Percentiles rank a stretch among this genome's conserved stretches.
These are phyloP conservation scores for Sthenelais limicola DNA, from an alignment of 2,888 invertebrate species.

Conservation along the genomic window DNA sequence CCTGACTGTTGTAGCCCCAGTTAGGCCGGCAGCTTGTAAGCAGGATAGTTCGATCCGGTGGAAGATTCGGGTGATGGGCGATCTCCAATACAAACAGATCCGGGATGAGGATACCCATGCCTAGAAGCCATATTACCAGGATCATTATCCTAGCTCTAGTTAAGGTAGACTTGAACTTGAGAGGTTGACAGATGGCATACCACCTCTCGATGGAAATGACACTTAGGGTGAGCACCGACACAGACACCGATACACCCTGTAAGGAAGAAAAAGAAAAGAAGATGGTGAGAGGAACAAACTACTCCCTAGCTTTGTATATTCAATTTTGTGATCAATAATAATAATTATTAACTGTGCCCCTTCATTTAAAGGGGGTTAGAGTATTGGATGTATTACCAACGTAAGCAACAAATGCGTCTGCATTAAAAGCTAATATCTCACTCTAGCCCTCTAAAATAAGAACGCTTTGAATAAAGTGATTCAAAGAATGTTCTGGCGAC, in stretches of 20 bases:
- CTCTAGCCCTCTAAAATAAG: no score
- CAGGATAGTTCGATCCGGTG: slow-evolving; percentile 38
- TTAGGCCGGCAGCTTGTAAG: slow-evolving; percentile 46
- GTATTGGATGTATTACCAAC: no score
- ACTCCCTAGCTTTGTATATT: no score
- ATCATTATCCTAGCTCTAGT: slow-evolving; percentile 86
- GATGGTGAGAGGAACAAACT: neutral
- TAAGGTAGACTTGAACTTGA: slow-evolving; percentile 89
- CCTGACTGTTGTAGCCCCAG: slow-evolving; percentile 47
- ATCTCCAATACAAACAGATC: slow-evolving; percentile 50
- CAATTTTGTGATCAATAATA: no score
- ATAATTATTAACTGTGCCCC: no score
- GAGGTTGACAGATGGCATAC: slow-evolving; percentile 93
- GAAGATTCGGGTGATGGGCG: neutral
- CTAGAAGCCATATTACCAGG: slow-evolving; percentile 85
- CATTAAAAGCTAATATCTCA: no score
- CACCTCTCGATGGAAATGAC: slow-evolving; percentile 94
- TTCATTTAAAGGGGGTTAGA: neutral
- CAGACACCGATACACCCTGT: slow-evolving; percentile 82
- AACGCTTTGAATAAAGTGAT: no score
- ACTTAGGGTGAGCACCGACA: slow-evolving; percentile 91
- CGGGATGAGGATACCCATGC: slow-evolving; percentile 74
- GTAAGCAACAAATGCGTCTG: no score
- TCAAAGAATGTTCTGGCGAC: no score
- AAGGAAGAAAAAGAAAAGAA: slow-evolving; percentile 15